A percentile compares a stretch with the other conserved stretches of the same genome.
These are phyloP conservation scores for Amblyjoppa proteus DNA, from an alignment of 2,888 invertebrate genomes.

Conservation along the genomic window DNA sequence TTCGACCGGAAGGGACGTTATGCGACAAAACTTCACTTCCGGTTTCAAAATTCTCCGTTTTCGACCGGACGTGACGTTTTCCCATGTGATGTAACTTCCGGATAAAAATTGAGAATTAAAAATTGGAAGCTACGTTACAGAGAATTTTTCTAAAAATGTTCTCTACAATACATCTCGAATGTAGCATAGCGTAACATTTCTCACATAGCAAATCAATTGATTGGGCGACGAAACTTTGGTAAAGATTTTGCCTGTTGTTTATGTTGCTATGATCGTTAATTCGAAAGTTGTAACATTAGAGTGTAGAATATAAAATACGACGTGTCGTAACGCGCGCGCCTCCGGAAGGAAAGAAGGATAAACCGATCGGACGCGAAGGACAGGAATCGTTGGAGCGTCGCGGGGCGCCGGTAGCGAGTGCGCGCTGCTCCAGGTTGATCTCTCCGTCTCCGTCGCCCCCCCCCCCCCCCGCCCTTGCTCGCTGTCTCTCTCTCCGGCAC, in stretches of 20 bases:
- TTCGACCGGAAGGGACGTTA: too few species aligned
- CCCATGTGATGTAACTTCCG: too few species aligned
- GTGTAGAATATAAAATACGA: neutral
- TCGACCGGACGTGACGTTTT: too few species aligned
- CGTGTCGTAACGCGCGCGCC: neutral
- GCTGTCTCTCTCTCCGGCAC: neutral
- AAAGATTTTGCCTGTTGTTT: neutral
- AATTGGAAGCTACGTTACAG: too few species aligned
- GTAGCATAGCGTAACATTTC: too few species aligned
- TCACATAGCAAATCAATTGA: too few species aligned
- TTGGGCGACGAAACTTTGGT: neutral
- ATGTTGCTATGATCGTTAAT: neutral
- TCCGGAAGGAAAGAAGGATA: constrained; percentile 16
- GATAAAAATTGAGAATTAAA: too few species aligned
- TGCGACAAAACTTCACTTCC: too few species aligned
- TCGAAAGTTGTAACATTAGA: neutral
- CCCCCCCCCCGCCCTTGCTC: neutral
- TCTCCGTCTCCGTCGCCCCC: neutral
- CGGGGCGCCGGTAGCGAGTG: constrained; percentile 13
- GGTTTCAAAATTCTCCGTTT: too few species aligned
- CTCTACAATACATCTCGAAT: too few species aligned
- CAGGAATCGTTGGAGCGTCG: constrained; percentile 20
- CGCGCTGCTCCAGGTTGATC: constrained; percentile 13
- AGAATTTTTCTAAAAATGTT: too few species aligned
- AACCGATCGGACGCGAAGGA: constrained; percentile 34